Percentiles rank a stretch among this genome's conserved stretches.
Conservation (phyloP, 2,888 invertebrate species). For the Andrena haemorrhoa region DNA sequence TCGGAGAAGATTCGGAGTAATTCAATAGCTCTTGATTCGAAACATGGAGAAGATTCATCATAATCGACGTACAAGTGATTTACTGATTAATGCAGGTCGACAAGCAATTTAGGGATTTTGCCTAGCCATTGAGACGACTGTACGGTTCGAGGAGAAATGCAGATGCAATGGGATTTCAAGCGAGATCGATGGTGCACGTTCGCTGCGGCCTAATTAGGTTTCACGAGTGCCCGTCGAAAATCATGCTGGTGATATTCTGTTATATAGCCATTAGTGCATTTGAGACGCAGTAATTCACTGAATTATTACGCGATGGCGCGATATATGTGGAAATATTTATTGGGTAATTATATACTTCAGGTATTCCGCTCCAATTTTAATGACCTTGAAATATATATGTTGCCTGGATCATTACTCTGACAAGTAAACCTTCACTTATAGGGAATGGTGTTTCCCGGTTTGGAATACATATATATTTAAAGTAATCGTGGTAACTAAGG, state of each 20-base stretch:
- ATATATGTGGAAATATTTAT: too few species aligned
- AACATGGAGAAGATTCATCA: slow-evolving; percentile 17
- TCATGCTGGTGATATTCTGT: slow-evolving; percentile 63
- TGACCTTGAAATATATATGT: too few species aligned
- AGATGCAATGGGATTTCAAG: slow-evolving; percentile 70
- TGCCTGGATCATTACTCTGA: too few species aligned
- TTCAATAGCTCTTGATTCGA: slow-evolving; percentile 5
- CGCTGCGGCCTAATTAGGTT: slow-evolving; percentile 76
- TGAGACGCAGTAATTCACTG: slow-evolving; percentile 33
- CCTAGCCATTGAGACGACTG: slow-evolving; percentile 62
- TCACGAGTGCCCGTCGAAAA: slow-evolving; percentile 72
- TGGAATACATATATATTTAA: too few species aligned
- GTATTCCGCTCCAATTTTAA: too few species aligned
- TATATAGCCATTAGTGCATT: slow-evolving; percentile 45
- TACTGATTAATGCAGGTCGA: slow-evolving; percentile 58
- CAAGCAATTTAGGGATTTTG: slow-evolving; percentile 56
- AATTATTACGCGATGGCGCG: slow-evolving; percentile 13
- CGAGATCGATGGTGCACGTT: slow-evolving; percentile 66
- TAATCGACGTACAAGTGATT: slow-evolving; percentile 54
- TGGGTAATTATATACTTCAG: too few species aligned
- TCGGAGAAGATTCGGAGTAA: not conserved
- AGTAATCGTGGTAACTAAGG: too few species aligned
- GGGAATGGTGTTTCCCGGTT: too few species aligned
- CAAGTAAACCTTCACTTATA: too few species aligned
- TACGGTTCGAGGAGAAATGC: slow-evolving; percentile 58